Base-by-base conservation (phyloP, 2,797 vertebrate species). In the Cyprinodon diabolis region DNA sequence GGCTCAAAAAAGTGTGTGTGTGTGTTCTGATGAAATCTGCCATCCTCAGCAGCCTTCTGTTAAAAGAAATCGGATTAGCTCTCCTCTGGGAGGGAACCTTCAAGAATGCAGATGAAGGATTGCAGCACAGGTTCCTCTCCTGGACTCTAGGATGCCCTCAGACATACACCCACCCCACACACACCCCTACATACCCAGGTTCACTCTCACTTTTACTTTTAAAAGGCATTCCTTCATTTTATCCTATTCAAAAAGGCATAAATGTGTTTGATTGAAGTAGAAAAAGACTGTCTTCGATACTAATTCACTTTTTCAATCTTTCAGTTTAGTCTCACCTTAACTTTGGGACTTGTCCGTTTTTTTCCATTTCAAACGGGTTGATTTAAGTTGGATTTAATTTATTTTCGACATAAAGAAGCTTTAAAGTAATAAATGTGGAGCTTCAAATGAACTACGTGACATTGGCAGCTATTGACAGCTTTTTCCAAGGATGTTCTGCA, bases 91-190 rank as follows among this genome's bases (percentile, higher is more conserved):
- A 93, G 88, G 79, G 90, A 91, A 86, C 85, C 92, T 93, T 90
- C 89, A 91, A 91, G 91, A 94, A 93, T 92, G 92, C 90, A 92
- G 90, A 93, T 93, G 92, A 93, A 85, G 84, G 92, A 91, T 92
- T 87, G 91, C 74, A 66, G 84, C 17, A 86, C 85, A 87, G 85
- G 88, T 92, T 93, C 89, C 87, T 90, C 84, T 88, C 83, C 85
- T 85, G 87, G 90, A 89, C 86, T 86, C 68, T 37, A 35, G 60
- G 73, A 85, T 68, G 73, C 43, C 77, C 86, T 72, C 66, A 47
- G 75, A 60, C 76, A 68, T 71, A 21, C 82, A 25, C 63, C 7
- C 37, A 62, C 69, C 48, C 35, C 73, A 69, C 52, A 15, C 72
- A 68, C 52, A 25, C 40, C 21, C 62, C 65, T 66, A 47, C 30